These are phyloP conservation scores for Rhynchomys soricoides DNA, from an alignment of 2,113 vertebrate species.

Conservation along the genomic window DNA sequence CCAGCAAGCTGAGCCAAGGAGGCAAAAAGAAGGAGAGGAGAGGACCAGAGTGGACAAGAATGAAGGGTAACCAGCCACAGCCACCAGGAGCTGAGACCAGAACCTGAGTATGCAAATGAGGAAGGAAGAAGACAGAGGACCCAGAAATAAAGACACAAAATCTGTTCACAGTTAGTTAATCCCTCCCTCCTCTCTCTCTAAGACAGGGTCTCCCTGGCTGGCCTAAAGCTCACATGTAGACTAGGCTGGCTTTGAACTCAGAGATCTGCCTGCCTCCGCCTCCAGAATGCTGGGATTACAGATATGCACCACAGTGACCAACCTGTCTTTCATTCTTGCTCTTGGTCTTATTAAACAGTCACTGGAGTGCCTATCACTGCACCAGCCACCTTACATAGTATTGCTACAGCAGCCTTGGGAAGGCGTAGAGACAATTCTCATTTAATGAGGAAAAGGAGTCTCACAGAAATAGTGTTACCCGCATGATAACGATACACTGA, in stretches of 20 bases:
- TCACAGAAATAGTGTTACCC: background rate
- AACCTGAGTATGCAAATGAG: background rate
- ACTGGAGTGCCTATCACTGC: too few relatives aligned
- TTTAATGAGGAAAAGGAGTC: background rate
- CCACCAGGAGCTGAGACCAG: background rate
- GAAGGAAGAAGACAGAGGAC: background rate
- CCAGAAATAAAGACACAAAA: background rate
- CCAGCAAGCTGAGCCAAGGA: background rate
- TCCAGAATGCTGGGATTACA: background rate
- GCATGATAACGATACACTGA: background rate
- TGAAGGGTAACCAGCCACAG: accelerated
- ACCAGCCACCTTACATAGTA: background rate
- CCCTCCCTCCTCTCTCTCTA: background rate
- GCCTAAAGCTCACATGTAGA: background rate
- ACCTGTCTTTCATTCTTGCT: too few relatives aligned
- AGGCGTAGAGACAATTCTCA: background rate
- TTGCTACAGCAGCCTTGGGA: background rate
- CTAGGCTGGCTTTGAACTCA: background rate
- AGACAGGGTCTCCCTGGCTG: background rate
- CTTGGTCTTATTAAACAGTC: background rate
- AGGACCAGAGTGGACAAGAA: background rate
- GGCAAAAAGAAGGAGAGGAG: background rate
- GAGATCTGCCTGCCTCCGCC: background rate
- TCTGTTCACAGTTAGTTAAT: too few relatives aligned
- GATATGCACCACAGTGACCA: background rate